phyloP scores from a whole-genome alignment of 2,797 vertebrate species.

The Lepilemur ruficaudatus region DNA sequence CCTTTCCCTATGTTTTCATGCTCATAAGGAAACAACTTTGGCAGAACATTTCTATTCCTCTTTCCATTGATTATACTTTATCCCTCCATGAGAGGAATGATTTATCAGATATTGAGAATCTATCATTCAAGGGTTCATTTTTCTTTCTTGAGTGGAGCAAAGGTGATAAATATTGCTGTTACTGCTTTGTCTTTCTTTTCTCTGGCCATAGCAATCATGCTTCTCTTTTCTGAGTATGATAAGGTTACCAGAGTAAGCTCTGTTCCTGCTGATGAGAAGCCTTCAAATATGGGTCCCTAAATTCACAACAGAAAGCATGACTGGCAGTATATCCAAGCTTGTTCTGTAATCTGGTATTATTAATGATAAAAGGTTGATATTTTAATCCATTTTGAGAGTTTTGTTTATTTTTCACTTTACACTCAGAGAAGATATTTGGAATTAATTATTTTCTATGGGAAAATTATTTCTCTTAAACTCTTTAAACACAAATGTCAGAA shows the following conservation, averaged over 20 bases:
- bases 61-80: background rate
- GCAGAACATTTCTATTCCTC: background rate
- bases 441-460: background rate
- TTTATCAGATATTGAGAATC: background rate
- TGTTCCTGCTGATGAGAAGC: background rate
- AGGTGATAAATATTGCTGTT: background rate
- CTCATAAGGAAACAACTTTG: background rate
- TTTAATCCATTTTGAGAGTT: background rate
- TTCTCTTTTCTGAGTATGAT: background rate
- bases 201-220: background rate
- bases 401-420: background rate
- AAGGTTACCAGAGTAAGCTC: background rate
- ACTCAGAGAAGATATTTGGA: background rate
- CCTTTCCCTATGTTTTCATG: background rate
- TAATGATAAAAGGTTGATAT: background rate
- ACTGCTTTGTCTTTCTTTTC: background rate
- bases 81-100: background rate
- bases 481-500: constrained; percentile 10
- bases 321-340: background rate
- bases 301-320: background rate
- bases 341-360: background rate
- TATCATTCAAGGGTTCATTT: background rate
- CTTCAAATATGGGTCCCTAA: background rate
- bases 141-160: background rate
- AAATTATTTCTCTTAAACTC: background rate